phyloP scores from a whole-genome alignment of 2,888 invertebrate species.

The Nudaria mundana region DNA sequence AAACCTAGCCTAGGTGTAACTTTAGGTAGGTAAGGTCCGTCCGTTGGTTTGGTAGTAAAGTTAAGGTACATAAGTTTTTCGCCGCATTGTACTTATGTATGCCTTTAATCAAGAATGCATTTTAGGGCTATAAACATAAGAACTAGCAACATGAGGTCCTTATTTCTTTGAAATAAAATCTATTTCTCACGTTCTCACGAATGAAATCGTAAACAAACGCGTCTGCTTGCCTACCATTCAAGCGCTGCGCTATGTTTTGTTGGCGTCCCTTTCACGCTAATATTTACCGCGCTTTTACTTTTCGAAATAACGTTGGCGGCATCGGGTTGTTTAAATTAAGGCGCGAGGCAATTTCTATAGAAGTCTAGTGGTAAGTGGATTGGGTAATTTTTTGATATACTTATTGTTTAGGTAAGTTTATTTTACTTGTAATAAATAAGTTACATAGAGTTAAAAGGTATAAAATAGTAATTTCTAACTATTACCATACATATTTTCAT shows the following conservation, averaged over 20 bases:
- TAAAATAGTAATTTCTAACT: constrained; percentile 36
- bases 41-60: too few relatives aligned
- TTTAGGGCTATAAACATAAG: constrained; percentile 54
- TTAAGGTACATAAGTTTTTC: too few relatives aligned
- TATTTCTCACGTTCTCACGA: constrained; percentile 64
- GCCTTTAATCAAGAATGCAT: constrained; percentile 44
- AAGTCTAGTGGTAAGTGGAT: constrained; percentile 65
- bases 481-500: constrained; percentile 45
- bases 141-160: constrained; percentile 53
- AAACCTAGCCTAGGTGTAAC: too few relatives aligned
- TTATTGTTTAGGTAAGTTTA: constrained; percentile 60
- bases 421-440: constrained; percentile 47
- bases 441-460: constrained; percentile 23
- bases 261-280: constrained; percentile 75
- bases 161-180: constrained; percentile 70
- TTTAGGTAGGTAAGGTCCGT: too few relatives aligned
- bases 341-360: constrained; percentile 75
- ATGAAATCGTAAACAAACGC: constrained; percentile 78
- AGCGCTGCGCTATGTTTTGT: constrained; percentile 74
- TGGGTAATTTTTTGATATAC: constrained; percentile 75
- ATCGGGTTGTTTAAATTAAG: constrained; percentile 76
- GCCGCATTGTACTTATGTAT: too few relatives aligned
- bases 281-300: constrained; percentile 77
- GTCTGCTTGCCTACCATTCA: constrained; percentile 55
- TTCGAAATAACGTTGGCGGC: constrained; percentile 76